phyloP scores from a whole-genome alignment of 2,888 invertebrate species.

The Deilephila elpenor region DNA sequence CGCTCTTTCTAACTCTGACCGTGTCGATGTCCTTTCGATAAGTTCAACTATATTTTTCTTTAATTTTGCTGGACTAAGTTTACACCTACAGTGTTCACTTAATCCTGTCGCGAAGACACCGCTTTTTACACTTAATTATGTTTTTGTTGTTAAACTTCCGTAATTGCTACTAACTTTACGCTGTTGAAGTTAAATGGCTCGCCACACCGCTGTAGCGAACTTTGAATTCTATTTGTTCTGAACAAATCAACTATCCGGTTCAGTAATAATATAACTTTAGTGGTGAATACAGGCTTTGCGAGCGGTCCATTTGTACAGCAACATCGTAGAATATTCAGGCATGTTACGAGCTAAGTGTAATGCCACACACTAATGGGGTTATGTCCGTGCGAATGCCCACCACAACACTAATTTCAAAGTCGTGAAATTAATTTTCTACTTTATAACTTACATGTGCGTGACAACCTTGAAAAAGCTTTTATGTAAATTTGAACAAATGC shows the following conservation, averaged over 20 bases:
- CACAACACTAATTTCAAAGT: not conserved
- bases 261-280: not conserved
- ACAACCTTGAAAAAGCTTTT: not conserved
- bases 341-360: not conserved
- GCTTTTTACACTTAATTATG: conserved; percentile 8
- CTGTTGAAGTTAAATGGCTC: not conserved
- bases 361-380: not conserved
- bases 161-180: conserved; percentile 10
- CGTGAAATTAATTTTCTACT: not conserved
- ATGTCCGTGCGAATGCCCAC: not conserved
- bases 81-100: not conserved
- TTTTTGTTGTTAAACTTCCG: conserved; percentile 17
- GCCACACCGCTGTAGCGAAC: not conserved
- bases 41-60: not conserved
- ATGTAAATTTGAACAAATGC: not conserved
- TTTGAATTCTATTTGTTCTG: conserved; percentile 1
- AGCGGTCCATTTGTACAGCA: not conserved
- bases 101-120: not conserved
- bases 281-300: not conserved
- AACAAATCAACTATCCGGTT: not conserved
- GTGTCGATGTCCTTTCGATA: not conserved
- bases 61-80: not conserved
- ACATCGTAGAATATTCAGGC: not conserved
- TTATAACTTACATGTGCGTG: not conserved
- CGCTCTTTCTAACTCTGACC: not conserved